A percentile compares a stretch with the other conserved stretches of the same genome.
phyloP scores from a whole-genome alignment of 2,113 vertebrate genomes.

The Zosterops japonicus region DNA sequence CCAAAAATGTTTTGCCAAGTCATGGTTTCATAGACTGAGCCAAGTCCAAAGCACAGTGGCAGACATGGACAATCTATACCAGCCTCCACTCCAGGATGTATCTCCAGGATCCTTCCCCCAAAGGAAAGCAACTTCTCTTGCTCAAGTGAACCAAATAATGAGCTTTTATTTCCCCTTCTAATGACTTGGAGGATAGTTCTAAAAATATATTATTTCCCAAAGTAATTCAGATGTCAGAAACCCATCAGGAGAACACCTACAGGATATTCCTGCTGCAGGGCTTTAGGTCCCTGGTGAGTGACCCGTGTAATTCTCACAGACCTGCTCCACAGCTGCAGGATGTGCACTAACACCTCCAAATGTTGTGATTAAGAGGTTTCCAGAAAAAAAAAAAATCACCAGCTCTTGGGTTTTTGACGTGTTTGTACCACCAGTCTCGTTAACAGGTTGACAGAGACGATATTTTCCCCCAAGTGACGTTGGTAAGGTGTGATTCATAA shows the following conservation, averaged over 20 bases:
- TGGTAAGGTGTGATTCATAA: neutral
- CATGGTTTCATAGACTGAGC: neutral
- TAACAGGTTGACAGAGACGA: neutral
- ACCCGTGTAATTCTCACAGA: neutral
- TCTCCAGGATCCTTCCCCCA: neutral
- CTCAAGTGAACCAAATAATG: neutral
- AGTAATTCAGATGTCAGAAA: neutral
- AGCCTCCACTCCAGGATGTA: neutral
- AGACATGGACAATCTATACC: neutral
- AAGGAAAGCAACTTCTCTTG: neutral
- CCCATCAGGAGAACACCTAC: neutral
- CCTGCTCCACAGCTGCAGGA: neutral
- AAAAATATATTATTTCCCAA: neutral
- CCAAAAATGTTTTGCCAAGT: neutral
- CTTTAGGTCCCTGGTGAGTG: fast-evolving
- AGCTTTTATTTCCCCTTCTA: neutral
- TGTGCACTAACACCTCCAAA: neutral
- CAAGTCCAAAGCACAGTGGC: neutral
- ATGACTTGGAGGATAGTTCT: neutral
- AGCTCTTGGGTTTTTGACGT: neutral
- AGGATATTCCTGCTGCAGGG: neutral
- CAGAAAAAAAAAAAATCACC: neutral
- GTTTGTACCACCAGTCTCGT: neutral
- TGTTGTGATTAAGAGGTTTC: fast-evolving
- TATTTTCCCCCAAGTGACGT: neutral